Base-by-base conservation (phyloP, 2,113 vertebrate genomes). In the Scomber scombrus region DNA sequence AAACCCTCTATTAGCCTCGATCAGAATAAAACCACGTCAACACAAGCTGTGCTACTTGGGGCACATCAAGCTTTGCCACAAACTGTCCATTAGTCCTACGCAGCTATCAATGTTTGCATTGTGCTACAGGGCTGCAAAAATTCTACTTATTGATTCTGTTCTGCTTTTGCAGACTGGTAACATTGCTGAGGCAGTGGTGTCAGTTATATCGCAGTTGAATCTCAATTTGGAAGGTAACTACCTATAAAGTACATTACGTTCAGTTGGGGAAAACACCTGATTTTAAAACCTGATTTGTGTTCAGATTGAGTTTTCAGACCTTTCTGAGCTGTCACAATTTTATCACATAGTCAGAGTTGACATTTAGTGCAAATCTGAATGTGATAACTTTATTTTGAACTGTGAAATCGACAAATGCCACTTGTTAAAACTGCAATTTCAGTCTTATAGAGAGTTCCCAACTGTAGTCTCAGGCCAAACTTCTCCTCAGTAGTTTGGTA, bases 1-100 rank as follows among this genome's bases (percentile, higher is more conserved):
- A 71, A 66, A 47, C 40, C 45, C 71, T 68, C 34, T 31, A 15
- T 82, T 65, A 65, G 9, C 61, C 56, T 81, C 13, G 18, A 18
- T 78, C 67, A 70, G 3, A 61, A 71, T 34, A 21, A 6, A 49
- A 16, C 34, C 2, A 2, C 34, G 31, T 52, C 26, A 58, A 34
- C 66, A 71, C 43, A 64, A n/a, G 49, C 23, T 0, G 23, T 76
- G 11, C 50, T 16, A 2, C 13, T 40, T 9, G 9, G 34, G 8
- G 5, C n/a, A 23, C 56, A 49, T 50, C 78, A n/a, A 15, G 31
- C 21, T 58, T 66, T 21, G 16, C 26, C 75, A 26, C 47, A 75
- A 21, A 60, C 43, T 57, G 50, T 54, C 49, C 19, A 8, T 69
- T 75, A 58, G 46, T 6, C 13, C 3, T 14, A 40, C 11, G 0